Conservation (phyloP, 2,797 vertebrate genomes). For the Protonibea diacanthus region DNA sequence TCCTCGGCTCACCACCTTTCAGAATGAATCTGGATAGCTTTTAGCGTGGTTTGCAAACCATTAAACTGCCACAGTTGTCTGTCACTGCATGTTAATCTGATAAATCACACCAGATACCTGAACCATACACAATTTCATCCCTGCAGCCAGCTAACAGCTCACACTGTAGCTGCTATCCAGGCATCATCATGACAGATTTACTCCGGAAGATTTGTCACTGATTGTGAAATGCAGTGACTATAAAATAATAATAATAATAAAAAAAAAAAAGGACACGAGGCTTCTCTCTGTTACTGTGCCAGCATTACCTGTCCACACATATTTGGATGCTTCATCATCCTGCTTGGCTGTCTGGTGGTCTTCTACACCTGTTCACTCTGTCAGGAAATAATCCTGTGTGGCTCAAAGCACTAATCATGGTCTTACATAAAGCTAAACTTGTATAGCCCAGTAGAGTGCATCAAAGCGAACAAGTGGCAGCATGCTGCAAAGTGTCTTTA, state of each 20-base stretch:
- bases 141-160: neutral
- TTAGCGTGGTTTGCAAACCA: neutral
- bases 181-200: slow-evolving; percentile 4
- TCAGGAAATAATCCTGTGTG: slow-evolving; percentile 1
- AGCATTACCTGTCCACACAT: neutral
- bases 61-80: slow-evolving; percentile 14
- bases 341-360: neutral
- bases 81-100: neutral
- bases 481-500: neutral
- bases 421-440: neutral
- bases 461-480: neutral
- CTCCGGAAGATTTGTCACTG: slow-evolving; percentile 25
- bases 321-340: slow-evolving; percentile 7
- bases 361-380: neutral
- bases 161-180: neutral
- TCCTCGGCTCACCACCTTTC: neutral
- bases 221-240: slow-evolving; percentile 16
- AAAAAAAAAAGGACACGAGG: neutral
- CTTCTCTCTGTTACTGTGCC: neutral
- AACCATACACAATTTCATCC: neutral
- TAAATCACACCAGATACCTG: slow-evolving; percentile 2
- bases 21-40: neutral
- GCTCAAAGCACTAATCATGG: neutral
- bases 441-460: neutral
- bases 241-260: neutral